A percentile compares a stretch with the other conserved stretches of the same genome.
phyloP scores from a whole-genome alignment of 2,113 vertebrate genomes.

The Paramormyrops kingsleyae region DNA sequence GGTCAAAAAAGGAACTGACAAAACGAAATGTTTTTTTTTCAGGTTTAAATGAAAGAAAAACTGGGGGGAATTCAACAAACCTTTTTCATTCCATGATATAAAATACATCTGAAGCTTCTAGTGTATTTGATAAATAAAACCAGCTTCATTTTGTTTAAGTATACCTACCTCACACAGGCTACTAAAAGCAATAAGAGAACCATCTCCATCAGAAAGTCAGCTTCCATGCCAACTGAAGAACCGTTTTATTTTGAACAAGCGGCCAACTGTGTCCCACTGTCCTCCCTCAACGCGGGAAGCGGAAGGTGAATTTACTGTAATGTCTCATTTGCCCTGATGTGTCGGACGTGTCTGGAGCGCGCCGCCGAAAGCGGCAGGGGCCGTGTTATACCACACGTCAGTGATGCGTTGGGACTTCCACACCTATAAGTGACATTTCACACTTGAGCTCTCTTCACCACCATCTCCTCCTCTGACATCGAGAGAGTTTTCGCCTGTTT shows the following conservation, averaged over 20 bases:
- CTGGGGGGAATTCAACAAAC: neutral
- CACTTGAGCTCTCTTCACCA: neutral
- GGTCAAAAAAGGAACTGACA: neutral
- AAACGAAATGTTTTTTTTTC: neutral
- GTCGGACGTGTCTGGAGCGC: neutral
- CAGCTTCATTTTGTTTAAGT: neutral
- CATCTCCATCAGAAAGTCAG: neutral
- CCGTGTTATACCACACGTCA: neutral
- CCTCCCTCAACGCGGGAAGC: neutral
- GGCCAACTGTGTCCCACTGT: neutral
- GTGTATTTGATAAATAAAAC: neutral
- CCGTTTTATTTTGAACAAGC: neutral
- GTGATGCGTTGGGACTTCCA: neutral
- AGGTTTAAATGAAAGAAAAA: neutral
- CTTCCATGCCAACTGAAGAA: neutral
- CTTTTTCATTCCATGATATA: neutral
- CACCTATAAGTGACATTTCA: conserved; percentile 1
- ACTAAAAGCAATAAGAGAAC: neutral
- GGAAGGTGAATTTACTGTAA: neutral
- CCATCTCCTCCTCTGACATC: neutral
- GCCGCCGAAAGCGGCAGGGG: neutral
- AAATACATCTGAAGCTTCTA: neutral
- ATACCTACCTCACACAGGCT: neutral
- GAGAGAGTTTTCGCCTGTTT: neutral
- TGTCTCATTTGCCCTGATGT: neutral